A percentile compares a stretch with the other conserved stretches of the same genome.
Evolutionary conservation across 2,797 vertebrate genomes (phyloP).

Genomic region (Sebastes minor): DNA sequence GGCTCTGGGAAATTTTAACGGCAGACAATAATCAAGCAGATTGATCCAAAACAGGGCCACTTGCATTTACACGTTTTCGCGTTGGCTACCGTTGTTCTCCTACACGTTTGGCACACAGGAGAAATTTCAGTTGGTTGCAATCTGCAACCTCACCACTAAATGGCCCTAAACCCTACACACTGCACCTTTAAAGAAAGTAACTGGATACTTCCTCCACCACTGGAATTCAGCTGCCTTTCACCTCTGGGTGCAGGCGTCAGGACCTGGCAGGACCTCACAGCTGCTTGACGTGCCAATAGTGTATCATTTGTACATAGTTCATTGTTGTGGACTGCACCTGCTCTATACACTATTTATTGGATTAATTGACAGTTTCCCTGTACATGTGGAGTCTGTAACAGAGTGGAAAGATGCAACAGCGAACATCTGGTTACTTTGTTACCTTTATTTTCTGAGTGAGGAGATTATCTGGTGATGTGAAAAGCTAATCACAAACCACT

Average conservation of each 20-base stretch:
- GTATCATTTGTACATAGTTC: neutral
- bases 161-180: no score
- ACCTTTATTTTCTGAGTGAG: slow-evolving; percentile 3
- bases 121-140: no score
- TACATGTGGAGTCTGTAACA: neutral
- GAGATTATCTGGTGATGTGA: slow-evolving; percentile 1
- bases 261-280: neutral
- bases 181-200: no score
- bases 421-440: neutral
- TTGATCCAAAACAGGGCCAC: no score
- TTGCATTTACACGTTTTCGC: no score
- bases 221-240: neutral
- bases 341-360: neutral
- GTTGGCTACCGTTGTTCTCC: no score
- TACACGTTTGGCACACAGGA: no score
- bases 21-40: no score
- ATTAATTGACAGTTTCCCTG: neutral
- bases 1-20: no score
- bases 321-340: neutral
- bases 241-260: neutral
- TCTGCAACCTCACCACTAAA: no score
- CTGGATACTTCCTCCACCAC: neutral
- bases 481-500: slow-evolving; percentile 14
- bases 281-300: neutral
- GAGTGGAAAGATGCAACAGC: neutral